Conservation (phyloP, 2,888 invertebrate species). For the Eustalomyia histrio region DNA sequence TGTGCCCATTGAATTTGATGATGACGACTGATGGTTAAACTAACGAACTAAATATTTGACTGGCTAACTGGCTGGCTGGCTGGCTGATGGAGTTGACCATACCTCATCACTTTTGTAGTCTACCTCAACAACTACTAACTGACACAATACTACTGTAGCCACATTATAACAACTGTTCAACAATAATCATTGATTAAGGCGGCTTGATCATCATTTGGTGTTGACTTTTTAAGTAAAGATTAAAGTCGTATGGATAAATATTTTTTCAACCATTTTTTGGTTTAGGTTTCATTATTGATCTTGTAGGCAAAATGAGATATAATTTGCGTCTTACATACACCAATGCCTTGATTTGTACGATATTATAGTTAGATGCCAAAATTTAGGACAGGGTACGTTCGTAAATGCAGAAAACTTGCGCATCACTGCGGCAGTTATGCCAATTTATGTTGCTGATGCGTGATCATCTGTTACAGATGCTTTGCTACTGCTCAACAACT, state of each 20-base stretch:
- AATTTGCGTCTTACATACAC: slow-evolving; percentile 52
- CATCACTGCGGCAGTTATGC: too few relatives aligned
- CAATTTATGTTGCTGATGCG: too few relatives aligned
- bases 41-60: not conserved
- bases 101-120: slow-evolving; percentile 55
- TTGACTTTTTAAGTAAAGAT: slow-evolving; percentile 53
- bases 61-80: slow-evolving; percentile 32
- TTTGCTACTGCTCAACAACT: too few relatives aligned
- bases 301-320: slow-evolving; percentile 26
- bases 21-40: slow-evolving; percentile 18
- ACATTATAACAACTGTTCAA: slow-evolving; percentile 46
- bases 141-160: slow-evolving; percentile 29
- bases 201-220: slow-evolving; percentile 45
- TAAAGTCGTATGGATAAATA: slow-evolving; percentile 43
- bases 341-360: too few relatives aligned
- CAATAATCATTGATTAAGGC: slow-evolving; percentile 63
- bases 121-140: slow-evolving; percentile 43
- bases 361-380: too few relatives aligned
- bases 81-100: slow-evolving; percentile 54
- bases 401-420: too few relatives aligned
- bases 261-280: slow-evolving; percentile 10
- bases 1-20: slow-evolving; percentile 41
- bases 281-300: not conserved
- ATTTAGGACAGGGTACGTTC: too few relatives aligned
- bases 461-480: too few relatives aligned